Conservation (phyloP, 1,140 invertebrate species). For the Leucophenga varia region DNA sequence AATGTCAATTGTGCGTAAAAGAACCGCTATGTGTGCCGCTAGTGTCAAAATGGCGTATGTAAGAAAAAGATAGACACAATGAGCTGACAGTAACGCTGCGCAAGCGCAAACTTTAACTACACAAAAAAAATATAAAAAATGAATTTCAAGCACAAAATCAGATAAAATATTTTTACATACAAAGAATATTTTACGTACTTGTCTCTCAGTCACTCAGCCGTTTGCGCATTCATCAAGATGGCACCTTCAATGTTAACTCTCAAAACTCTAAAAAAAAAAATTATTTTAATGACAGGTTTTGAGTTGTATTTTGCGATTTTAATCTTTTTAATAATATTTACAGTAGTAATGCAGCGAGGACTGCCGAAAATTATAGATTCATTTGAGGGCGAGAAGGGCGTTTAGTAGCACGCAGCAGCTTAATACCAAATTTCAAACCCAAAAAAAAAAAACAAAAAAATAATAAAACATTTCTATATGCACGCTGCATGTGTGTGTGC, state of each 20-base stretch:
- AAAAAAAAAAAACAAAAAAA: too few species aligned
- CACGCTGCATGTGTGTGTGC: background rate
- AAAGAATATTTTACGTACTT: slow-evolving; percentile 9
- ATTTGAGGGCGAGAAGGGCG: too few species aligned
- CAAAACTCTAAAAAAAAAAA: too few species aligned
- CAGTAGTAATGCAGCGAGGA: slow-evolving; percentile 54
- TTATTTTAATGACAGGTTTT: slow-evolving; percentile 46
- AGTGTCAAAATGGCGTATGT: slow-evolving; percentile 10
- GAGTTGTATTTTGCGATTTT: slow-evolving; percentile 28
- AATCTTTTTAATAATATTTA: slow-evolving; percentile 53
- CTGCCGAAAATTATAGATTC: too few species aligned
- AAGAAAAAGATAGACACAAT: slow-evolving; percentile 4
- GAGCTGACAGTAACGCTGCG: slow-evolving; percentile 22
- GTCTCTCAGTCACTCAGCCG: slow-evolving; percentile 2
- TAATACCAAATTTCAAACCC: too few species aligned
- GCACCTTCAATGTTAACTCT: too few species aligned
- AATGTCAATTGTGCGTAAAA: slow-evolving; percentile 48
- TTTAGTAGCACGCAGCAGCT: too few species aligned
- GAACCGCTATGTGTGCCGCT: background rate
- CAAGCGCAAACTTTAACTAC: slow-evolving; percentile 34
- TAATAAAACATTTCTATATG: background rate
- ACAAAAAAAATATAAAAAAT: too few species aligned
- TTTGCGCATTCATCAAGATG: too few species aligned
- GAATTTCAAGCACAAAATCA: slow-evolving; percentile 31
- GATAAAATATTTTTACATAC: slow-evolving; percentile 15